Evolutionary conservation across 2,797 vertebrate genomes (phyloP).

Genomic region (Neosalanx taihuensis): DNA sequence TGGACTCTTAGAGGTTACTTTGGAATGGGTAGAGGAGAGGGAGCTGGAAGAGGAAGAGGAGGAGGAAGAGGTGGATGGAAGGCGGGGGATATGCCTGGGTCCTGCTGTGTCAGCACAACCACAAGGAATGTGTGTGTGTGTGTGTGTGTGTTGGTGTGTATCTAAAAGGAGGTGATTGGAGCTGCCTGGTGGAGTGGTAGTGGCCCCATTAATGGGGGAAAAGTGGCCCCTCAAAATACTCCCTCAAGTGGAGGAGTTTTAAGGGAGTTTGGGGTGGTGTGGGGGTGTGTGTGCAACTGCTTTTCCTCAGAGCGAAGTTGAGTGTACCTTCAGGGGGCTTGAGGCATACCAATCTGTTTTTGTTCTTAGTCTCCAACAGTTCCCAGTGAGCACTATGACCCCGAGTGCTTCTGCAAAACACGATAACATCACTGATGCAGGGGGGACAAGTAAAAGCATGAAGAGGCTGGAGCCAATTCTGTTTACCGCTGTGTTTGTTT

Average conservation of each 20-base stretch:
- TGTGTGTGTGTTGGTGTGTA: background rate
- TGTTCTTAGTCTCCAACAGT: background rate
- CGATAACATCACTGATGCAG: background rate
- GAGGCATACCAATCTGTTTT: background rate
- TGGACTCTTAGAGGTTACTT: conserved; percentile 37
- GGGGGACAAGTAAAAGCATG: background rate
- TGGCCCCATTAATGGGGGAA: conserved; percentile 14
- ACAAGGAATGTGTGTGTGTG: conserved; percentile 14
- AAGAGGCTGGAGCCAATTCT: background rate
- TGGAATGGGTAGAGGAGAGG: conserved; percentile 15
- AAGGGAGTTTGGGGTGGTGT: background rate
- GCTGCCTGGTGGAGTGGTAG: conserved; percentile 9
- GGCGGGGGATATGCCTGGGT: conserved; percentile 47
- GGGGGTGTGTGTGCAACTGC: conserved; percentile 16
- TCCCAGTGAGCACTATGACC: background rate
- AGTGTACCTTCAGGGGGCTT: background rate
- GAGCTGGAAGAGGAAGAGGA: conserved; percentile 5
- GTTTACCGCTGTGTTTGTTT: background rate
- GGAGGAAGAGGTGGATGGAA: background rate
- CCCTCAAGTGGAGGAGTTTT: conserved; percentile 26
- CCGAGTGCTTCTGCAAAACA: conserved; percentile 6
- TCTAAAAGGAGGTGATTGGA: background rate
- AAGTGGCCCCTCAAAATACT: conserved; percentile 31
- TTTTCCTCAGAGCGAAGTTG: background rate
- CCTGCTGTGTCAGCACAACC: conserved; percentile 82